Conservation (phyloP, 2,113 vertebrate genomes). For the Pituophis catenifer region DNA sequence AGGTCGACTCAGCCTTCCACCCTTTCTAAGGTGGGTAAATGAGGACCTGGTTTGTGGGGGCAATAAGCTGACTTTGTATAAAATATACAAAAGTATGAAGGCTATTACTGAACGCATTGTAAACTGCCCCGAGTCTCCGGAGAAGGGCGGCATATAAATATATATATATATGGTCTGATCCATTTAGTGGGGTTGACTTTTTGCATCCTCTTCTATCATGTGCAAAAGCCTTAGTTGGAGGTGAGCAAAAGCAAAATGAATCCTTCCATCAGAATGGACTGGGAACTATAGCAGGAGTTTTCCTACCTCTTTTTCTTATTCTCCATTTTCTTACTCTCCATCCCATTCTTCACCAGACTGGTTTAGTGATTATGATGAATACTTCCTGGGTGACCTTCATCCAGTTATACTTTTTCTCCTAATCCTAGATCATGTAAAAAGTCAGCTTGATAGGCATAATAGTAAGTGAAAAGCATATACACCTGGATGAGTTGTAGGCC, state of each 20-base stretch:
- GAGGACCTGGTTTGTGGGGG: no score
- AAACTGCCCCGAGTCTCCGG: no score
- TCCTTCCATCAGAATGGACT: neutral
- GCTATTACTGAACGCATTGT: no score
- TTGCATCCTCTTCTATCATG: neutral
- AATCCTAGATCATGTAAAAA: neutral
- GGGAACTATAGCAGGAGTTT: neutral
- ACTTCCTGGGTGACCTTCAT: neutral
- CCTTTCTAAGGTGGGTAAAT: no score
- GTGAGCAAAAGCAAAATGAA: neutral
- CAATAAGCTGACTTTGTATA: no score
- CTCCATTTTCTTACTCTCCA: neutral
- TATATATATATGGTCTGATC: no score
- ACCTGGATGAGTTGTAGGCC: neutral
- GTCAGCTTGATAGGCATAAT: neutral
- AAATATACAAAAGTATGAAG: no score
- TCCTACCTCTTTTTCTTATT: neutral
- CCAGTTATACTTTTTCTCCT: neutral
- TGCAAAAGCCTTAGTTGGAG: neutral
- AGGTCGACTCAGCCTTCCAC: no score
- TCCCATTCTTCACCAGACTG: neutral
- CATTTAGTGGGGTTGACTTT: neutral
- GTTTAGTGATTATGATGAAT: neutral
- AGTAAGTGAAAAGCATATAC: neutral
- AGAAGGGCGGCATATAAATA: no score